Evolutionary conservation across 2,113 vertebrate genomes (phyloP).

Genomic region (Passer domesticus): DNA sequence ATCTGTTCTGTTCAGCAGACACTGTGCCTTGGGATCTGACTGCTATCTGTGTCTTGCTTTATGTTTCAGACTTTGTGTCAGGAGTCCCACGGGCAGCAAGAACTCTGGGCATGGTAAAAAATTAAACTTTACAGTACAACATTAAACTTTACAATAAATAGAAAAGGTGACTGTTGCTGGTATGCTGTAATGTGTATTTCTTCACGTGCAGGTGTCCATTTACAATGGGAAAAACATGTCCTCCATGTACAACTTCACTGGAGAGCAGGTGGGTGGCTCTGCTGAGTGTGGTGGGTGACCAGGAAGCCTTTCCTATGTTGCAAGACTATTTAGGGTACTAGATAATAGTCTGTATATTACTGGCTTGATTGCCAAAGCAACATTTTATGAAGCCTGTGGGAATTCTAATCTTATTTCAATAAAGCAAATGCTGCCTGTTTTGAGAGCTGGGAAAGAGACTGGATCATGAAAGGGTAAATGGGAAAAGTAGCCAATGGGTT

Average conservation of each 20-base stretch:
- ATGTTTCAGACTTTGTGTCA: conserved; percentile 87
- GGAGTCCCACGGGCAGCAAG: conserved; percentile 94
- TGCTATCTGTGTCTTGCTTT: background rate
- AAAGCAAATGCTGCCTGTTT: background rate
- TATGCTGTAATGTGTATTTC: background rate
- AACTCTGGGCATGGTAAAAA: conserved; percentile 91
- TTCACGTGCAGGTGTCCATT: conserved; percentile 87
- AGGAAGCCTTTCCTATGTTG: background rate
- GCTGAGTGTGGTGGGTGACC: background rate
- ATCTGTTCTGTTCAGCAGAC: background rate
- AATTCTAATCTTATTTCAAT: background rate
- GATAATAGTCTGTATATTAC: background rate
- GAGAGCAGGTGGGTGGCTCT: conserved; percentile 83
- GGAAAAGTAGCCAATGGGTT: background rate
- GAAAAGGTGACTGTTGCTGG: background rate
- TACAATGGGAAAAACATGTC: conserved; percentile 90
- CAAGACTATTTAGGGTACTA: background rate
- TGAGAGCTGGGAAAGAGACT: background rate
- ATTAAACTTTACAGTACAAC: background rate
- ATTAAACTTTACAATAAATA: background rate
- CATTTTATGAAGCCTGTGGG: background rate
- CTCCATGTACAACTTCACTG: conserved; percentile 93
- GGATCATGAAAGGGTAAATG: background rate
- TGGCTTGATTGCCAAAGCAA: background rate
- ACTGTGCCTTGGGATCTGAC: background rate